phyloP scores from a whole-genome alignment of 2,888 invertebrate species.

The Melitaea athalia region DNA sequence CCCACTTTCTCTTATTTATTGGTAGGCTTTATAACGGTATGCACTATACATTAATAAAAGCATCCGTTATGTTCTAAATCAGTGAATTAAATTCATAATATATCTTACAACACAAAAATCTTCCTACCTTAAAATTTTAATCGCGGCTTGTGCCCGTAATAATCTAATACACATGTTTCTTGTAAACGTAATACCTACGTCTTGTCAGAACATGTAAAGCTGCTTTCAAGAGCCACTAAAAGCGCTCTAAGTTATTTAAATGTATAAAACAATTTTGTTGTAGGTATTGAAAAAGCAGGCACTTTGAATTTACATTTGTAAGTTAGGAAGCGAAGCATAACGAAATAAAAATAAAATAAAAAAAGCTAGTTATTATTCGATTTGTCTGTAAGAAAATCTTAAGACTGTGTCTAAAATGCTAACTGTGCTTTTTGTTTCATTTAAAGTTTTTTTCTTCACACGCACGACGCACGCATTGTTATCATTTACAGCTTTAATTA shows the following conservation, averaged over 20 bases:
- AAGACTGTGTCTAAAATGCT: background rate
- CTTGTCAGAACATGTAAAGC: no score
- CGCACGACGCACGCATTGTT: conserved; percentile 29
- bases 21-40: conserved; percentile 17
- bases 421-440: conserved; percentile 5
- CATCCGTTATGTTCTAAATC: conserved; percentile 15
- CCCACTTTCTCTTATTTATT: conserved; percentile 27
- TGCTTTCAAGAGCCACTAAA: no score
- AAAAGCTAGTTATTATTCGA: background rate
- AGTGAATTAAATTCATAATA: conserved; percentile 3
- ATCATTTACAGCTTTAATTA: conserved; percentile 64
- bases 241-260: no score
- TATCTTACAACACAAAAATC: background rate
- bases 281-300: no score
- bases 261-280: no score
- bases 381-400: background rate
- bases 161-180: background rate
- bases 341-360: no score
- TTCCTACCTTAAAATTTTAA: conserved; percentile 2
- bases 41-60: background rate
- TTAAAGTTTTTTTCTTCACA: conserved; percentile 40
- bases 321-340: no score
- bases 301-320: no score
- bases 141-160: background rate
- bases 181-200: no score